Conservation (phyloP, 2,888 invertebrate species). For the Drosophila rellima region DNA sequence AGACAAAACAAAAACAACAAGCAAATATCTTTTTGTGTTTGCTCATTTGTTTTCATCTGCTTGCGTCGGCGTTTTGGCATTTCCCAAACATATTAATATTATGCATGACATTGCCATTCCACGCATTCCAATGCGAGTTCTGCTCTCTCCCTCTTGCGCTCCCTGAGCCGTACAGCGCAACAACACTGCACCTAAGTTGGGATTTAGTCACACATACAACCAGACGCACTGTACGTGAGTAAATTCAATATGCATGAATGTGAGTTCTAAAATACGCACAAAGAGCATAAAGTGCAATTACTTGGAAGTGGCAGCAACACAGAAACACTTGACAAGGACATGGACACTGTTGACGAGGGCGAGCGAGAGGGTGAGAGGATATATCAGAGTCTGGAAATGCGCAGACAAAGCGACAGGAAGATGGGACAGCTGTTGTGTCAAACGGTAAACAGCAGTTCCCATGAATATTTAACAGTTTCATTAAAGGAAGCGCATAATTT, state of each 20-base stretch:
- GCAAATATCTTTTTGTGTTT: constrained; percentile 26
- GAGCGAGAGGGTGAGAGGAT: constrained; percentile 2
- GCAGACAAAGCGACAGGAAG: constrained; percentile 15
- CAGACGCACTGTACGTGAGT: not conserved
- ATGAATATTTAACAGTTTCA: constrained; percentile 56
- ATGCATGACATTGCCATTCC: constrained; percentile 53
- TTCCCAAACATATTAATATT: constrained; percentile 56
- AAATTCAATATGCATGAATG: constrained; percentile 28
- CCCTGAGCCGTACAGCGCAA: constrained; percentile 8
- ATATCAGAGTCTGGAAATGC: constrained; percentile 14
- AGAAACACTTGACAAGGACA: constrained; percentile 66
- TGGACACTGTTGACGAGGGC: constrained; percentile 19
- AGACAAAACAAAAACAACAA: constrained; percentile 12
- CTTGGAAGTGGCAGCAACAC: constrained; percentile 43
- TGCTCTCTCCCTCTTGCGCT: constrained; percentile 27
- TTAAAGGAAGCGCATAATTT: constrained; percentile 69
- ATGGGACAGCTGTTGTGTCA: constrained; percentile 28
- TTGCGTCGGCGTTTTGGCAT: constrained; percentile 74
- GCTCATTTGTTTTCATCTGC: constrained; percentile 45
- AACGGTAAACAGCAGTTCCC: constrained; percentile 19
- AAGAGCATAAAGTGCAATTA: constrained; percentile 51
- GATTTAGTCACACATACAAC: constrained; percentile 25
- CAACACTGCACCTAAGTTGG: constrained; percentile 22
- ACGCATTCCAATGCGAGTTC: constrained; percentile 18
- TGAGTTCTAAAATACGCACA: constrained; percentile 30